These are phyloP conservation scores for Dendroctonus ponderosae DNA, from an alignment of 1,140 invertebrate genomes.

Conservation along the genomic window DNA sequence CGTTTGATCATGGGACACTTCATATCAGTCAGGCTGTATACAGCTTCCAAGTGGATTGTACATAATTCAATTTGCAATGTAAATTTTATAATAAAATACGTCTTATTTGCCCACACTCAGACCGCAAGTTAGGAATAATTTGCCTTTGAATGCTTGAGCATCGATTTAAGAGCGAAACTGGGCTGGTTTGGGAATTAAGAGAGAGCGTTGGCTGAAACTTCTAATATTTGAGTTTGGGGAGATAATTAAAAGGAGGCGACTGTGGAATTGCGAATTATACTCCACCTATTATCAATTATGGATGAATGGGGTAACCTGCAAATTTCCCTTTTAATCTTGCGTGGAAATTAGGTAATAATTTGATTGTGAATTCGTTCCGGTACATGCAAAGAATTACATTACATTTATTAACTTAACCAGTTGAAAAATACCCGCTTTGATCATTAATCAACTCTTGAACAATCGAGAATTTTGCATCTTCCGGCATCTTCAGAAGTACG, in stretches of 20 bases:
- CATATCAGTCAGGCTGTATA: not conserved
- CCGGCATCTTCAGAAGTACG: no score
- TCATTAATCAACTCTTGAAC: no score
- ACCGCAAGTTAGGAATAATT: not conserved
- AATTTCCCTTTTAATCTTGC: no score
- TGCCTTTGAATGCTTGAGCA: not conserved
- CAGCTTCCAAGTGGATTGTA: not conserved
- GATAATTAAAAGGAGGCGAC: constrained; percentile 23
- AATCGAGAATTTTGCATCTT: no score
- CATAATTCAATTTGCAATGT: not conserved
- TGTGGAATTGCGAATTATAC: constrained; percentile 12
- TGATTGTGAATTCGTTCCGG: no score
- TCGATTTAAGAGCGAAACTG: constrained; percentile 6
- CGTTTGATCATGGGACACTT: not conserved
- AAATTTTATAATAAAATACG: not conserved
- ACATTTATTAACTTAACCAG: no score
- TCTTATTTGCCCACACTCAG: not conserved
- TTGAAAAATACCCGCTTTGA: no score
- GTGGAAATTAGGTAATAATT: no score
- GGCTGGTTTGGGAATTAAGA: constrained; percentile 12
- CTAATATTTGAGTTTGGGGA: constrained; percentile 19
- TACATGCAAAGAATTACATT: no score
- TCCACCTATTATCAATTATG: constrained; percentile 14
- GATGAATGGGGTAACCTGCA: no score
- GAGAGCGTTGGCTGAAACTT: constrained; percentile 12